Evolutionary conservation across 1,140 invertebrate genomes (phyloP), one percentile per base, ranked within the genome.

Genomic region (Stratiolaelaps scimitus): DNA sequence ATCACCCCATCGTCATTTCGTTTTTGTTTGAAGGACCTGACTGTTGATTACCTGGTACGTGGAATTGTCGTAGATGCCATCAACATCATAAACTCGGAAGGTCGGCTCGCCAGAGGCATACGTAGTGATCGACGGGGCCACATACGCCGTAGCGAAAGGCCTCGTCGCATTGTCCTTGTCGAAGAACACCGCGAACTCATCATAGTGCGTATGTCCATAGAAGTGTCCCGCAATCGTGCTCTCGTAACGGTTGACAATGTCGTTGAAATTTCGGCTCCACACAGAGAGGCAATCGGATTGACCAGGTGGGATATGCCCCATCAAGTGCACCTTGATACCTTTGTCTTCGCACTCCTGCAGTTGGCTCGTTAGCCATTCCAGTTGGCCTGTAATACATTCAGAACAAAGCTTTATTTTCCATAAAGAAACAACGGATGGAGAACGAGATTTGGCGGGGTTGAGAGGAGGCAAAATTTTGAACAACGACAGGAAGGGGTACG

Each of bases 291-390:
- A 93, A 73, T 94, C 89, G 0, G 85, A 85, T 72, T 90, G 86
- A 19, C 92, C 92, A 0, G 94, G 92, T 0, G 92, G 92, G 71
- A 98, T 96, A 72, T 99, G 96, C 10, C 93, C 93, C 47, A 98
- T 88, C 7, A 99, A 87, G 72, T 98, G 93, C 6, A 97, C 93
- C 77, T 93, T 93, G 76, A 97, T 91, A 7, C 84, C 84, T 66
- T 85, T 88, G 71, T 90, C 84, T 77, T 98, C 94, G 0, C 93
- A 91, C 29, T 85, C 84, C 75, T 93, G 90, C 1, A 98, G 76
- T 74, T 95, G 89, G 70, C 90, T 85, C 48, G 97, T 88, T 30
- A 98, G 81, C 95, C 95, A 98, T 69, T 91, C 85, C 1, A 98
- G 77, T 74, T 98, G 88, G 13, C 85, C 88, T 1, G 88, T 88